phyloP scores from a whole-genome alignment of 2,888 invertebrate species.

The Phortica okadai region DNA sequence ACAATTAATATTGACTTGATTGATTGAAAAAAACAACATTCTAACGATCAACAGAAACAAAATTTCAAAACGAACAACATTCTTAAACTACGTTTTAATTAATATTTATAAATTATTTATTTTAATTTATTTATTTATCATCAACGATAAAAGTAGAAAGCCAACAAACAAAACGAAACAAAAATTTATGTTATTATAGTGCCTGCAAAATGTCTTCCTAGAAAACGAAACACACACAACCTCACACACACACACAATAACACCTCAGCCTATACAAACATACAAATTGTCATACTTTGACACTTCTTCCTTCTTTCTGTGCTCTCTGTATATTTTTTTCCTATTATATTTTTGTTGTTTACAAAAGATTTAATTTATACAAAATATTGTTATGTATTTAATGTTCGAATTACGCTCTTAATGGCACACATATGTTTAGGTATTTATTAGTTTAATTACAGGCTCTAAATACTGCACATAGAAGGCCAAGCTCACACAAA shows the following conservation, averaged over 20 bases:
- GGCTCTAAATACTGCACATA: slow-evolving; percentile 31
- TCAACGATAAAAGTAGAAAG: slow-evolving; percentile 55
- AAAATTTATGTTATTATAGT: slow-evolving; percentile 49
- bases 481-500: slow-evolving; percentile 56
- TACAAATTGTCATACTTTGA: slow-evolving; percentile 21
- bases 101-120: slow-evolving; percentile 75
- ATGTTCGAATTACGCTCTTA: slow-evolving; percentile 3
- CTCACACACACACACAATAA: slow-evolving; percentile 45
- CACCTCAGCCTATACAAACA: slow-evolving; percentile 25
- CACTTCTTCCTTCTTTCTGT: neutral
- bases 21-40: slow-evolving; percentile 46
- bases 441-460: slow-evolving; percentile 39
- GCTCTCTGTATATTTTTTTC: no score
- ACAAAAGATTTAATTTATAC: slow-evolving; percentile 43
- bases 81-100: slow-evolving; percentile 61
- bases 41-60: slow-evolving; percentile 48
- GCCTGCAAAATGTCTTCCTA: slow-evolving; percentile 52
- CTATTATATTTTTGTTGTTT: slow-evolving; percentile 6
- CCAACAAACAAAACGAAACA: slow-evolving; percentile 31
- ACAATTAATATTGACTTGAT: slow-evolving; percentile 45
- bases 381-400: slow-evolving; percentile 39
- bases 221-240: slow-evolving; percentile 47
- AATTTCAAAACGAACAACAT: slow-evolving; percentile 55
- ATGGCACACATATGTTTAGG: slow-evolving; percentile 28
- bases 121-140: slow-evolving; percentile 73